Conservation (phyloP, 2,113 vertebrate species). For the Corvus cornix region DNA sequence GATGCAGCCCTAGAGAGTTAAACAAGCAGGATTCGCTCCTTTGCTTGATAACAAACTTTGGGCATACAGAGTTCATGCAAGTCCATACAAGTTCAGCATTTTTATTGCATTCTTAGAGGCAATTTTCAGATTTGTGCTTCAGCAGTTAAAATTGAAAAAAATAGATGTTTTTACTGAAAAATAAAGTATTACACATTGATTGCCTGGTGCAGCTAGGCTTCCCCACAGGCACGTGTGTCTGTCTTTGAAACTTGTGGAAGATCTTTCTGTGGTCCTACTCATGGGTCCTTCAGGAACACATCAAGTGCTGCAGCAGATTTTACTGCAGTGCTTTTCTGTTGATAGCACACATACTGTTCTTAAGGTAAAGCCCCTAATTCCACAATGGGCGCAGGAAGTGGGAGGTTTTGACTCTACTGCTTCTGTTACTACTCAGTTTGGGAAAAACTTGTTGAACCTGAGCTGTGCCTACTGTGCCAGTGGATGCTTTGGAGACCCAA, state of each 20-base stretch:
- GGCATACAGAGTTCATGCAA: background rate
- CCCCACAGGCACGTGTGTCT: background rate
- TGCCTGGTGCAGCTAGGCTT: background rate
- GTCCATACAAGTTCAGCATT: background rate
- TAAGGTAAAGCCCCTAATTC: background rate
- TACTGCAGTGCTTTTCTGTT: background rate
- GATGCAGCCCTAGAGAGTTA: background rate
- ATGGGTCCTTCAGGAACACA: background rate
- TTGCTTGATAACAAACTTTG: background rate
- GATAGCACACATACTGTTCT: fast-evolving
- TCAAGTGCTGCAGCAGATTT: background rate
- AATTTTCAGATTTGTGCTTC: background rate
- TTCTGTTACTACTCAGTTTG: background rate
- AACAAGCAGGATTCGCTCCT: background rate
- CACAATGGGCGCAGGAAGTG: too few relatives aligned
- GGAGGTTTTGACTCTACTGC: background rate
- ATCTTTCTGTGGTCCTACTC: background rate
- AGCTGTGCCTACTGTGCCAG: background rate
- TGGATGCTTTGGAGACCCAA: background rate
- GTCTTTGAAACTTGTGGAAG: background rate
- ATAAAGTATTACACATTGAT: background rate
- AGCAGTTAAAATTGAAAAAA: background rate
- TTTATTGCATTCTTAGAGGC: background rate
- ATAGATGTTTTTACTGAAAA: background rate
- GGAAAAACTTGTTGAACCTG: background rate